phyloP scores from a whole-genome alignment of 1,140 invertebrate genomes.

The Hydropsyche tenuis region DNA sequence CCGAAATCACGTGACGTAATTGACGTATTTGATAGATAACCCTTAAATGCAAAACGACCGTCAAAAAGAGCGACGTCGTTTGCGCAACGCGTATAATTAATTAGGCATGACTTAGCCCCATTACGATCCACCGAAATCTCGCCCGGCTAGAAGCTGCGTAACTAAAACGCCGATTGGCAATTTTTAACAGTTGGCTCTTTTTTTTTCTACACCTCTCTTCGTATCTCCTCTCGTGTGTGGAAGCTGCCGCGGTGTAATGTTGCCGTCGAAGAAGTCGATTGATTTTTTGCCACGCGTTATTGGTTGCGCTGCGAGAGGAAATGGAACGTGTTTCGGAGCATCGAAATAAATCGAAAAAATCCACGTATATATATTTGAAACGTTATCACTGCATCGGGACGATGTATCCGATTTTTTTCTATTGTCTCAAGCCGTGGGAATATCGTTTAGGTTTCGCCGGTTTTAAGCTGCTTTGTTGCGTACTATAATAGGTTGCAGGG shows the following conservation, averaged over 20 bases:
- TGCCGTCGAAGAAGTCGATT: too few relatives aligned
- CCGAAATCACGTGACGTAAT: too few relatives aligned
- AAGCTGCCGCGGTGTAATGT: too few relatives aligned
- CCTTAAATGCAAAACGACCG: not conserved
- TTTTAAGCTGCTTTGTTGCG: too few relatives aligned
- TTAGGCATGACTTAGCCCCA: conserved; percentile 33
- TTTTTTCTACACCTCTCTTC: not conserved
- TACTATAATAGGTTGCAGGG: too few relatives aligned
- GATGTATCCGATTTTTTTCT: too few relatives aligned
- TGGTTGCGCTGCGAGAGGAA: conserved; percentile 3
- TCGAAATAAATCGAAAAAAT: not conserved
- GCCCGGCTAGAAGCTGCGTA: conserved; percentile 35
- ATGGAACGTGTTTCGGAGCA: conserved; percentile 3
- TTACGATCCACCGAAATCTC: conserved; percentile 31
- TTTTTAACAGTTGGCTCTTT: conserved; percentile 21
- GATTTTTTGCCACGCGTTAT: not conserved
- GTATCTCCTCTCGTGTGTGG: not conserved
- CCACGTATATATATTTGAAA: too few relatives aligned
- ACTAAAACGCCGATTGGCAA: conserved; percentile 34
- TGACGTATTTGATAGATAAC: not conserved
- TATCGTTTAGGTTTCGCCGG: too few relatives aligned
- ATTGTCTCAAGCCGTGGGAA: too few relatives aligned
- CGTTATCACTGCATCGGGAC: too few relatives aligned
- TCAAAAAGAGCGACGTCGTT: not conserved
- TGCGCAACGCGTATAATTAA: conserved; percentile 35